A percentile compares a stretch with the other conserved stretches of the same genome.
These are phyloP conservation scores for Leucania comma DNA, from an alignment of 2,888 invertebrate species.

Conservation along the genomic window DNA sequence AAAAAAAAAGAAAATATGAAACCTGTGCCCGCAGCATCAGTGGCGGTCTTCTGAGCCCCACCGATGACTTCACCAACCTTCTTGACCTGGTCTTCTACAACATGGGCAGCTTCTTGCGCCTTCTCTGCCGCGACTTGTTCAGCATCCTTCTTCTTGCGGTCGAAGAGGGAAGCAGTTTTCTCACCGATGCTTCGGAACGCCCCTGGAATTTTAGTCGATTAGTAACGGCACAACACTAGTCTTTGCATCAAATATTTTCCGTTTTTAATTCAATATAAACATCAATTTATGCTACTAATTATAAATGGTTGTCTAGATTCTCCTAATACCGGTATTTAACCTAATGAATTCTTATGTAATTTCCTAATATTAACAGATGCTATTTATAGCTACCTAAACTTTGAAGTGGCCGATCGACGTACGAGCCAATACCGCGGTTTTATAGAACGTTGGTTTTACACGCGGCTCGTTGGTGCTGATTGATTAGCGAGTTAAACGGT, in stretches of 20 bases:
- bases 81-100: slow-evolving; percentile 92
- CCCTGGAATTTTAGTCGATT: slow-evolving; percentile 81
- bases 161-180: slow-evolving; percentile 93
- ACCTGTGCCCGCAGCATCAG: slow-evolving; percentile 88
- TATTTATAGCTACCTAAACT: no score
- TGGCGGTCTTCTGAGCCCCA: slow-evolving; percentile 90
- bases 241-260: background rate
- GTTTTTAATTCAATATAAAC: background rate
- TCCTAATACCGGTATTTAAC: no score
- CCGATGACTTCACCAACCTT: slow-evolving; percentile 91
- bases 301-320: no score
- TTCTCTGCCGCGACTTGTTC: slow-evolving; percentile 92
- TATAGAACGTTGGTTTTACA: no score
- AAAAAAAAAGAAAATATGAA: slow-evolving; percentile 1
- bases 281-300: background rate
- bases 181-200: slow-evolving; percentile 93
- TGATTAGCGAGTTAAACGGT: no score
- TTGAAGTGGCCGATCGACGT: no score
- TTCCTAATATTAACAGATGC: no score
- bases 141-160: slow-evolving; percentile 93
- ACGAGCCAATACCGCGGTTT: no score
- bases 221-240: slow-evolving; percentile 31
- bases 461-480: no score
- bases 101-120: slow-evolving; percentile 90
- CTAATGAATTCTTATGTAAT: no score